Conservation (phyloP, 2,113 vertebrate genomes). For the Dromaius novaehollandiae region DNA sequence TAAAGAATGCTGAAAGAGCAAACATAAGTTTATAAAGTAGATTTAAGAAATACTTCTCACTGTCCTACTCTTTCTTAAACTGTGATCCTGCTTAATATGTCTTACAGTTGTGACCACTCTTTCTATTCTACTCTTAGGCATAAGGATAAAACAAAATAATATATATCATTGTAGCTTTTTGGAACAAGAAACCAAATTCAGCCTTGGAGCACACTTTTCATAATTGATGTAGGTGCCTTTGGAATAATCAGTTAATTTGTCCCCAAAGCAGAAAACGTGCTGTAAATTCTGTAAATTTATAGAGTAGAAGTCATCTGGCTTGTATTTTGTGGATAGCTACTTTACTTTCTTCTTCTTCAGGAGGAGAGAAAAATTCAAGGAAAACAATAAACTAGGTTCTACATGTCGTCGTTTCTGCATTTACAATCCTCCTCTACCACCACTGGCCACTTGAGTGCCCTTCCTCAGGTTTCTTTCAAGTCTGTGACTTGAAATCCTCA, state of each 20-base stretch:
- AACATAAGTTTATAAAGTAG: not conserved
- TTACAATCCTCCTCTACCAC: not conserved
- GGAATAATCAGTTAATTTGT: not conserved
- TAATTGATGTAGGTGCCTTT: not conserved
- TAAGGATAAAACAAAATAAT: not conserved
- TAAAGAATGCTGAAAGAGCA: not conserved
- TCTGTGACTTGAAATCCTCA: not conserved
- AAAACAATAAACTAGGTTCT: not conserved
- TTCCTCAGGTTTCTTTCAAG: not conserved
- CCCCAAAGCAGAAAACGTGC: not conserved
- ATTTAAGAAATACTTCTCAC: not conserved
- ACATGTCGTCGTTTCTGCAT: not conserved
- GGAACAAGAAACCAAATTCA: not conserved
- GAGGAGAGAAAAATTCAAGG: not conserved
- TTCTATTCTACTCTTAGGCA: not conserved
- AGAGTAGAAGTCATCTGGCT: not conserved
- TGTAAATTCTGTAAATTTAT: not conserved
- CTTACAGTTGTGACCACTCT: not conserved
- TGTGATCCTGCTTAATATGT: not conserved
- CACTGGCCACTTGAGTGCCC: not conserved
- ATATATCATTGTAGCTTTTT: not conserved
- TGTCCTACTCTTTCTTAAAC: not conserved
- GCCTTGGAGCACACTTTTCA: not conserved
- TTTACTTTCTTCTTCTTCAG: not conserved
- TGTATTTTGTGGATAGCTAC: not conserved